Percentiles rank a stretch among this genome's conserved stretches.
phyloP scores from a whole-genome alignment of 2,888 invertebrate genomes.

The Heliconius ismenius region DNA sequence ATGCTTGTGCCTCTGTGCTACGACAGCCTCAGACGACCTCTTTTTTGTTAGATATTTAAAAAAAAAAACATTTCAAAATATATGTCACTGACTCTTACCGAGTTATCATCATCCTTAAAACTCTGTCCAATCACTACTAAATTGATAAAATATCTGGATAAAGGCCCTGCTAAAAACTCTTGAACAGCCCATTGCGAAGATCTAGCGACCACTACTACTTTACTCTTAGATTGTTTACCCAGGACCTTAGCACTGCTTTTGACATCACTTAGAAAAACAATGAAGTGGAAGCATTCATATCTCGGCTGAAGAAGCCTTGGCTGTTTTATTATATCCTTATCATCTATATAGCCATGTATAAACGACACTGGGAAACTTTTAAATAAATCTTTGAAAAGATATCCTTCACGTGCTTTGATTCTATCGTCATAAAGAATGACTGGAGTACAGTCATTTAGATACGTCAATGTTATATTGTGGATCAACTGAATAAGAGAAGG shows the following conservation, averaged over 20 bases:
- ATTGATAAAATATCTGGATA: slow-evolving; percentile 86
- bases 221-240: slow-evolving; percentile 83
- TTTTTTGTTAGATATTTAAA: no score
- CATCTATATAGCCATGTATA: slow-evolving; percentile 83
- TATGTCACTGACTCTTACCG: slow-evolving; percentile 56
- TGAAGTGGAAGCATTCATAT: slow-evolving; percentile 83
- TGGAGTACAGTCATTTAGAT: slow-evolving; percentile 85
- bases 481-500: slow-evolving; percentile 83
- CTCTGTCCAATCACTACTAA: slow-evolving; percentile 86
- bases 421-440: slow-evolving; percentile 85
- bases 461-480: slow-evolving; percentile 81
- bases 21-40: no score
- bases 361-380: slow-evolving; percentile 80
- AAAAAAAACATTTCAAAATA: no score
- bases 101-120: slow-evolving; percentile 74
- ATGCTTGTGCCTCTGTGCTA: no score
- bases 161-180: slow-evolving; percentile 84
- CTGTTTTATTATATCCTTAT: slow-evolving; percentile 71
- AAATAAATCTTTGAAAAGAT: slow-evolving; percentile 82
- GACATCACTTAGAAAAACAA: slow-evolving; percentile 86
- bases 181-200: slow-evolving; percentile 89
- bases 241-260: slow-evolving; percentile 81
- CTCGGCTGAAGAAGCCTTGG: slow-evolving; percentile 66
- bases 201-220: slow-evolving; percentile 85
- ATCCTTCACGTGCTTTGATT: slow-evolving; percentile 79